Evolutionary conservation across 1,140 invertebrate species (phyloP), one percentile per base, ranked within the genome.

Genomic region (Lerema accius): DNA sequence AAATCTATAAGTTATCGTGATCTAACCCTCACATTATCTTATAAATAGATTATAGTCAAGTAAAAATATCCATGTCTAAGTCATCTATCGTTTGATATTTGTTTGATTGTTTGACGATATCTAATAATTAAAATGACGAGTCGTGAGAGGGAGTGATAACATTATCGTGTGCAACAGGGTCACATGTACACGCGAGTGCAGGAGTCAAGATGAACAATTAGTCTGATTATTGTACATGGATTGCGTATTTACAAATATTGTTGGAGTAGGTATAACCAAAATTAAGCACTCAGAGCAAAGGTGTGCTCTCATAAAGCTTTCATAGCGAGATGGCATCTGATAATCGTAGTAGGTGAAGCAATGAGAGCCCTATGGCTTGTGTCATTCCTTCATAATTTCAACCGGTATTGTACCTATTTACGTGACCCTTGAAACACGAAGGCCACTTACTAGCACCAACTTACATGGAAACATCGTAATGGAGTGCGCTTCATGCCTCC

Each of bases 61-160:
- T 19, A 4, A 48, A 51, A 50, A 51, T 39, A 16, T 51, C 48
- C 32, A 7, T 32, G 4, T 17, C 32, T 15, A 32, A 32, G 4
- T 32, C 35, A 48, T 28, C 40, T 43, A 59, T 51, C 53, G 51
- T 37, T 59, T 39, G 28, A 60, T 65, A 40, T 49, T 45, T 45
- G 35, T 68, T 68, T 60, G 66, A 68, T 68, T 68, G 49, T 68
- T 63, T 51, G 45, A 42, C 58, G 49, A 28, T 67, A 68, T 64
- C 66, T 55, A 55, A 55, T 26, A 55, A 19, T 42, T 43, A 53
- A 42, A 17, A 55, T 43, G 51, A 37, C 39, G 49, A 55, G 35
- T 55, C 51, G 50, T 62, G 39, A 40, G 51, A 39, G 56, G 16
- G 42, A 40, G 56, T 16, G 32, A 60, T 39, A 37, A 48, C 43